Evolutionary conservation across 2,113 vertebrate genomes (phyloP).

Genomic region (Dolichallabes microphthalmus): DNA sequence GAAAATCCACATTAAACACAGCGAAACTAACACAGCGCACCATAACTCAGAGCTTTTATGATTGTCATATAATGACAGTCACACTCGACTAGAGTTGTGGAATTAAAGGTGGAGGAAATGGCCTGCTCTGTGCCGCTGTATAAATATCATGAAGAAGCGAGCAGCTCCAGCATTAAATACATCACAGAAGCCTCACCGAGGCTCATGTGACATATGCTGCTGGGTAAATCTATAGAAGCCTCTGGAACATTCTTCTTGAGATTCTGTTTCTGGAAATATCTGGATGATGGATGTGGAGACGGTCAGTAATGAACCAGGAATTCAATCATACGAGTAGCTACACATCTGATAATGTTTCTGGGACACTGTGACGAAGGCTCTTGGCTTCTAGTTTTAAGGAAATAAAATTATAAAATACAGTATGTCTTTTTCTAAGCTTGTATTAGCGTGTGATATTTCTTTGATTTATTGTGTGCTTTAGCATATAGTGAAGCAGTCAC

Average conservation of each 20-base stretch:
- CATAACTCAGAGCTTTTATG: slow-evolving; percentile 54
- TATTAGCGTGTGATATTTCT: slow-evolving; percentile 23
- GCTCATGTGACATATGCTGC: slow-evolving; percentile 43
- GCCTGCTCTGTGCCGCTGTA: slow-evolving; percentile 35
- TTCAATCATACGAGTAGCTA: slow-evolving; percentile 44
- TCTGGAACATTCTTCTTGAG: slow-evolving; percentile 39
- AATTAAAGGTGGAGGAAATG: slow-evolving; percentile 46
- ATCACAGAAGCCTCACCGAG: slow-evolving; percentile 40
- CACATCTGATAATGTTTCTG: slow-evolving; percentile 51
- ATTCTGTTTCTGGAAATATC: slow-evolving; percentile 43
- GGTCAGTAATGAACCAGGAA: slow-evolving; percentile 44
- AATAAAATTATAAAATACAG: slow-evolving; percentile 30
- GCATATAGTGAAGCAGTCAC: slow-evolving; percentile 38
- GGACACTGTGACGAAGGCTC: slow-evolving; percentile 35
- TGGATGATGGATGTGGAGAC: slow-evolving; percentile 42
- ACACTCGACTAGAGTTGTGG: slow-evolving; percentile 52
- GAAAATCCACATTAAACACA: slow-evolving; percentile 46
- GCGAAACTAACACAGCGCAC: slow-evolving; percentile 45
- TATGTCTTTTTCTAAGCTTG: slow-evolving; percentile 22
- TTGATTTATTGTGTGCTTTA: slow-evolving; percentile 33
- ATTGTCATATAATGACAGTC: slow-evolving; percentile 60
- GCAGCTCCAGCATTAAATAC: slow-evolving; percentile 35
- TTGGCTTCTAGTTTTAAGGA: slow-evolving; percentile 31
- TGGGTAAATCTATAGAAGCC: slow-evolving; percentile 23
- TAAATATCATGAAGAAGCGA: slow-evolving; percentile 48